Percentiles rank a stretch among this genome's conserved stretches.
Conservation (phyloP, 2,797 vertebrate genomes). For the Melanotaenia boesemani region DNA sequence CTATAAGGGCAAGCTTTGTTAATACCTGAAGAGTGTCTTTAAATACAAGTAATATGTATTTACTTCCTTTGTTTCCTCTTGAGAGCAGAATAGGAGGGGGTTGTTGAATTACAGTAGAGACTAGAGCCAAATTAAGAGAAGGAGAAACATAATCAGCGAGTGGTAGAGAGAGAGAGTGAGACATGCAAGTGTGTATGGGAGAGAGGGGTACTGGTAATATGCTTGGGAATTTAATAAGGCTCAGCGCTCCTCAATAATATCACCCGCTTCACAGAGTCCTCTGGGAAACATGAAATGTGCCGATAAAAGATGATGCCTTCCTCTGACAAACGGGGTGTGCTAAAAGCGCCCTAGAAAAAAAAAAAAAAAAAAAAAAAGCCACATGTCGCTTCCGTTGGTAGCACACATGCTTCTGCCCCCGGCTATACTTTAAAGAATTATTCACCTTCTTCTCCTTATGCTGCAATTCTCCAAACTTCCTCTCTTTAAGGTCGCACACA, state of each 20-base stretch:
- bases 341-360: constrained; percentile 56
- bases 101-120: constrained; percentile 48
- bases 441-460: constrained; percentile 67
- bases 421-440: constrained; percentile 77
- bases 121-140: constrained; percentile 72
- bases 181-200: constrained; percentile 48
- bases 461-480: constrained; percentile 60
- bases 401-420: constrained; percentile 65
- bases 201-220: constrained; percentile 80
- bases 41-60: constrained; percentile 69
- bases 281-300: constrained; percentile 80
- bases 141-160: constrained; percentile 61
- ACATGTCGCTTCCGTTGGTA: constrained; percentile 47
- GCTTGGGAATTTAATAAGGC: constrained; percentile 87
- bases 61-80: constrained; percentile 70
- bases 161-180: constrained; percentile 51
- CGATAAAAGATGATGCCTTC: constrained; percentile 80
- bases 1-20: constrained; percentile 46
- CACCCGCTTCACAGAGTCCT: constrained; percentile 80
- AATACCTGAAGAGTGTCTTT: constrained; percentile 66
- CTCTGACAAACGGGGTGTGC: constrained; percentile 76
- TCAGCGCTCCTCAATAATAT: constrained; percentile 84
- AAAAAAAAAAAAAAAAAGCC: constrained; percentile 20
- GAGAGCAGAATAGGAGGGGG: constrained; percentile 41
- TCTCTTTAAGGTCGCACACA: constrained; percentile 63